A percentile compares a stretch with the other conserved stretches of the same genome.
phyloP scores from a whole-genome alignment of 2,888 invertebrate species.

The Schizotus pectinicornis region DNA sequence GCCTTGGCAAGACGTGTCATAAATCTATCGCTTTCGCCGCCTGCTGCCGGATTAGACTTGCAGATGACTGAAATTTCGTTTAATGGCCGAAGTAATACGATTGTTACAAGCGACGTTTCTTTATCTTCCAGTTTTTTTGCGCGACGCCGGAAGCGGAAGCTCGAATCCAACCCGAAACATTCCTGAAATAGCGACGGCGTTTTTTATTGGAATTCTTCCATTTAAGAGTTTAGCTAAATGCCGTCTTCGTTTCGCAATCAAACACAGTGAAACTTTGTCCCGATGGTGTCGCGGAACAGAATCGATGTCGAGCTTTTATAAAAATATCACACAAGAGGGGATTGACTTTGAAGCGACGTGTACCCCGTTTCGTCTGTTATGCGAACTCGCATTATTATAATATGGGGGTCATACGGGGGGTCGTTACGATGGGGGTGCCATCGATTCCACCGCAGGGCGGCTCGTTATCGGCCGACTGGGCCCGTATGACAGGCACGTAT shows the following conservation, averaged over 20 bases:
- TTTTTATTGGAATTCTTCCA: conserved; percentile 11
- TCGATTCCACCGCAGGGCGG: conserved; percentile 32
- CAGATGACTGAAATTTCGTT: conserved; percentile 30
- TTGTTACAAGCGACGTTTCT: conserved; percentile 27
- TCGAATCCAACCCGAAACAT: conserved; percentile 2
- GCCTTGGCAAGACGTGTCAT: conserved; percentile 5
- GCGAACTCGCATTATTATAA: conserved; percentile 31
- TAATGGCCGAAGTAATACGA: conserved; percentile 23
- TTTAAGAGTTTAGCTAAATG: neutral
- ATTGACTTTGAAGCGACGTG: conserved; percentile 27
- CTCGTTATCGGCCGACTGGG: conserved; percentile 29
- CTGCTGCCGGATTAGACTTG: conserved; percentile 27
- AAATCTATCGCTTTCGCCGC: conserved; percentile 25
- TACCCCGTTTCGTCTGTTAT: conserved; percentile 23
- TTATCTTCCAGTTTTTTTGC: conserved; percentile 16
- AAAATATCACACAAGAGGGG: conserved; percentile 23
- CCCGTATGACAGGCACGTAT: conserved; percentile 36
- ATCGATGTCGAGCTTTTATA: conserved; percentile 12
- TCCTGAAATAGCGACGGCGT: conserved; percentile 6
- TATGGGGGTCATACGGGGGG: conserved; percentile 24
- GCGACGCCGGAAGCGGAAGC: conserved; percentile 17
- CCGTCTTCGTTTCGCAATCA: neutral
- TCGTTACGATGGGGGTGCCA: conserved; percentile 19
- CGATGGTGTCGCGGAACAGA: neutral
- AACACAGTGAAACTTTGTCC: neutral